Base-by-base conservation (phyloP, 2,888 invertebrate species). In the Ceraclea dissimilis region DNA sequence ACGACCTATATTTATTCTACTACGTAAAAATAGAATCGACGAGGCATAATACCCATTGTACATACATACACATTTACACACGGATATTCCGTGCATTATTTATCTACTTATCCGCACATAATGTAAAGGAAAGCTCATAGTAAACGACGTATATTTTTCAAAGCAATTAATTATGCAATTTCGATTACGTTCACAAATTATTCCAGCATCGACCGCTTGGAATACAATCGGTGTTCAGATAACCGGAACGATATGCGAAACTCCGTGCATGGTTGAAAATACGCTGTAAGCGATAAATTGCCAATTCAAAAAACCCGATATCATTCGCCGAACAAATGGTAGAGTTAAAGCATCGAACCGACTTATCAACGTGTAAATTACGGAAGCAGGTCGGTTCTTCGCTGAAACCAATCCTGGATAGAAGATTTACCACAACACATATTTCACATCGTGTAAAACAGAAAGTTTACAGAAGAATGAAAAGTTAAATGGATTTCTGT, bases 231-330 rank as follows among this genome's bases (percentile, higher is more conserved):
- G 39, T 34, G 26, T 20, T 0, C 47, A 44, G 49, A 18, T 18
- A 21, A 44, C 47, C 31, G 56, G 46, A 44, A 50, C 31, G 31
- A 26, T 17, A 17, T 18, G 49, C 49, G 31, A 34, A 47, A 48
- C 13, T 33, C 19, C n/a, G n/a, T n/a, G 34, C 33, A 31, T 18
- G 49, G 20, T 19, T 13, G 39, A 16, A 18, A 20, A 22, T 50
- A 39, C 33, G 31, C 33, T 39, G 58, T 47, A 50, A 56, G 59
- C 51, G 57, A 61, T 61, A 57, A 61, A 61, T 61, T 59, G 60
- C 60, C 58, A 59, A 60, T 61, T 61, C 60, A 54, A 61, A 59
- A 61, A 39, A 8, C 39, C 58, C 58, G 58, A 61, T 59, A 61
- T 58, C 54, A 49, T 49, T 52, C 46, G 52, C 46, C 58, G 60